These are phyloP conservation scores for Ophioninae sp. DNA, from an alignment of 2,888 invertebrate species.

Conservation along the genomic window DNA sequence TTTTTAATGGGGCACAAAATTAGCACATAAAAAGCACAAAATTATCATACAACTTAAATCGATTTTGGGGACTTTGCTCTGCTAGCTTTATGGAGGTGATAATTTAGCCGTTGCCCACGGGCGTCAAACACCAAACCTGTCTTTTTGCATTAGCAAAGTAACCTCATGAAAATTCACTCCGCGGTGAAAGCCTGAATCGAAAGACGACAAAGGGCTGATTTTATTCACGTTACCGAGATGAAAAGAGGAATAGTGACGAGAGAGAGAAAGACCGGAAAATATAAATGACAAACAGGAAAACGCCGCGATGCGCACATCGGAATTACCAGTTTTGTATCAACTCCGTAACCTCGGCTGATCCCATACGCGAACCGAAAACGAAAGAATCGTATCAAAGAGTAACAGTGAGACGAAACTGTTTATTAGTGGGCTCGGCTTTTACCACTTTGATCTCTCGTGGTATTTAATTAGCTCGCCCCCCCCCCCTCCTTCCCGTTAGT, in stretches of 20 bases:
- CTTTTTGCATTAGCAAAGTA: conserved; percentile 54
- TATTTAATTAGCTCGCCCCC: conserved; percentile 67
- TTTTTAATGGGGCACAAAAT: too few species aligned
- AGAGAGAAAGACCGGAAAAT: conserved; percentile 24
- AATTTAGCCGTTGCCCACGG: conserved; percentile 53
- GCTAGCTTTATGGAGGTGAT: too few species aligned
- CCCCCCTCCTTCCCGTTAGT: conserved; percentile 24
- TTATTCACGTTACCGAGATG: conserved; percentile 8
- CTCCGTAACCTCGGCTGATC: conserved; percentile 18
- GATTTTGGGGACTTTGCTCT: too few species aligned
- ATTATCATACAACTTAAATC: too few species aligned
- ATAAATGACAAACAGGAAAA: conserved; percentile 34
- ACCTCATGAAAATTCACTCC: conserved; percentile 3
- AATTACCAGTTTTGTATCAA: conserved; percentile 63
- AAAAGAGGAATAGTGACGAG: too few species aligned
- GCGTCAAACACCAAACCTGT: conserved; percentile 20
- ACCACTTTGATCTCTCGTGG: conserved; percentile 62
- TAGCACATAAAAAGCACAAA: too few species aligned
- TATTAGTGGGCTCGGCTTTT: conserved; percentile 61
- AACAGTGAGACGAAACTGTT: conserved; percentile 59
- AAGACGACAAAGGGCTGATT: conserved; percentile 49
- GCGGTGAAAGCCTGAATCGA: conserved; percentile 21
- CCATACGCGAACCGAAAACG: conserved; percentile 41
- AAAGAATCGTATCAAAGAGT: conserved; percentile 36
- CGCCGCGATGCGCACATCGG: conserved; percentile 36